These are phyloP conservation scores for Brachyhypopomus gauderio DNA, from an alignment of 2,113 vertebrate species.

Conservation along the genomic window DNA sequence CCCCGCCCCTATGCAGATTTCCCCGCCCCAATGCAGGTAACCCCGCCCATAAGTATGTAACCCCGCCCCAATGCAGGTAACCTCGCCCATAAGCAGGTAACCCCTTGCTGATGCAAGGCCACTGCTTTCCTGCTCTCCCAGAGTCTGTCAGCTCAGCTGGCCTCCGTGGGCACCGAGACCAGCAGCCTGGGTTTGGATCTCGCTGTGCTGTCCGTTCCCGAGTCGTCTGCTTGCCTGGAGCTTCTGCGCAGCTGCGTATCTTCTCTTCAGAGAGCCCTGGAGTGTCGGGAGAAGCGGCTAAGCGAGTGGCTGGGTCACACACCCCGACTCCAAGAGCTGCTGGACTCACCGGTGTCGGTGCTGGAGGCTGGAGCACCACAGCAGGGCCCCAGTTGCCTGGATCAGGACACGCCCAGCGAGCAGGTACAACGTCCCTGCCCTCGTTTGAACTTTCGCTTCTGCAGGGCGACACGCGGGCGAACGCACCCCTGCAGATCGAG, in stretches of 20 bases:
- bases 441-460: neutral
- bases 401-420: conserved; percentile 75
- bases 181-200: conserved; percentile 69
- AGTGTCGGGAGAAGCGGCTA: conserved; percentile 69
- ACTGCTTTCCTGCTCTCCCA: conserved; percentile 15
- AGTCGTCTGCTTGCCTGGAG: conserved; percentile 70
- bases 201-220: conserved; percentile 48
- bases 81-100: neutral
- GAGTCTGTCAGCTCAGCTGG: conserved; percentile 63
- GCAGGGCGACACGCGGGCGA: too few species aligned
- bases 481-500: too few species aligned
- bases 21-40: too few species aligned
- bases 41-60: neutral
- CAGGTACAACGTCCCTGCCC: conserved; percentile 73
- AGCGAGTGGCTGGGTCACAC: conserved; percentile 69
- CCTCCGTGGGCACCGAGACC: conserved; percentile 72
- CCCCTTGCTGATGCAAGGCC: too few species aligned
- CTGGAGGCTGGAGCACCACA: conserved; percentile 69
- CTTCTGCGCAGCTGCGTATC: conserved; percentile 72
- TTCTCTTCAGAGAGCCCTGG: conserved; percentile 61
- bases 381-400: conserved; percentile 62
- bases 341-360: conserved; percentile 71
- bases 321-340: conserved; percentile 73
- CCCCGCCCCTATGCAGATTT: neutral
- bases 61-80: too few species aligned